These are phyloP conservation scores for Strigops habroptila DNA, from an alignment of 2,113 vertebrate species.

Conservation along the genomic window DNA sequence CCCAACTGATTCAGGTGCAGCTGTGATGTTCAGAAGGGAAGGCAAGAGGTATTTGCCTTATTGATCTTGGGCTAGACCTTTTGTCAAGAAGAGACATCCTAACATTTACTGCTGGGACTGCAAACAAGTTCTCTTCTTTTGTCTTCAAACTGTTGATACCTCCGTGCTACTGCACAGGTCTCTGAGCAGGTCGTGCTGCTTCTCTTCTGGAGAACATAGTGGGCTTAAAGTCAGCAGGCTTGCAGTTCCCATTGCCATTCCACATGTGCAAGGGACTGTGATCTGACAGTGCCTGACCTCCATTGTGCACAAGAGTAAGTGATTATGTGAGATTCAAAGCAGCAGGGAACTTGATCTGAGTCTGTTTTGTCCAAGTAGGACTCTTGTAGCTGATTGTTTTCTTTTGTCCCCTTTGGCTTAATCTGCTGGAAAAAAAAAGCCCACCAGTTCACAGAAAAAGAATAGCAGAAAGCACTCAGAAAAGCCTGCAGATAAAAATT, in stretches of 20 bases:
- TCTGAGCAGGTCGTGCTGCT: not conserved
- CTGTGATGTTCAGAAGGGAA: not conserved
- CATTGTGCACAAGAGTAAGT: not conserved
- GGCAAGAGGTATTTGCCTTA: not conserved
- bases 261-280: not conserved
- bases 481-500: conserved; percentile 28
- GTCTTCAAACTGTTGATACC: not conserved
- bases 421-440: not conserved
- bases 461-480: not conserved
- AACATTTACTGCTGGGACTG: not conserved
- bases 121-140: not conserved
- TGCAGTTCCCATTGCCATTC: not conserved
- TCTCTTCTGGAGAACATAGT: not conserved
- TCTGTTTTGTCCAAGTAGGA: not conserved
- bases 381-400: not conserved
- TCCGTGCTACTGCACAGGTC: not conserved
- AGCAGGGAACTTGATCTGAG: not conserved
- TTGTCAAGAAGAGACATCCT: not conserved
- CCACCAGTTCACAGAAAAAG: not conserved
- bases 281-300: not conserved
- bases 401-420: conserved; percentile 4
- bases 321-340: not conserved
- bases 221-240: not conserved
- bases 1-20: not conserved
- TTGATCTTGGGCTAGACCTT: not conserved